These are phyloP conservation scores for Platycercus adscitus DNA, from an alignment of 2,113 vertebrate species.

Conservation along the genomic window DNA sequence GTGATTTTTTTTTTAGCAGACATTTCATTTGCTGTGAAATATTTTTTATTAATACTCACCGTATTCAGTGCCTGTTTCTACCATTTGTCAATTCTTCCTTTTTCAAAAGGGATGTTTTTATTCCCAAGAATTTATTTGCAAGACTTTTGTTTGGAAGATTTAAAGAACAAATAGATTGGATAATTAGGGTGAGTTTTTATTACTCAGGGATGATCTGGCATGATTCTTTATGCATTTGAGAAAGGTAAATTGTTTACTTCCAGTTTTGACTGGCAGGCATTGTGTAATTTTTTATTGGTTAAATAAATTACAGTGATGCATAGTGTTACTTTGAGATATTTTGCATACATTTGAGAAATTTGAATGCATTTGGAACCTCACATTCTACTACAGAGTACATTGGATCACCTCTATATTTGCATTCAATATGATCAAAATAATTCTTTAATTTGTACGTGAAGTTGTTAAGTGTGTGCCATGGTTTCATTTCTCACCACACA, in stretches of 20 bases:
- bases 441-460: background rate
- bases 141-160: background rate
- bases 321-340: background rate
- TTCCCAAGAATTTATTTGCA: background rate
- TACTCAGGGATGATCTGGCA: background rate
- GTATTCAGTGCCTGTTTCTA: background rate
- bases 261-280: background rate
- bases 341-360: background rate
- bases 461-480: background rate
- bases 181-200: background rate
- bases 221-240: background rate
- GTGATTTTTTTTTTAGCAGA: background rate
- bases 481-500: background rate
- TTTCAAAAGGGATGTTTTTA: background rate
- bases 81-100: background rate
- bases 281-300: background rate
- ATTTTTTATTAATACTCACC: background rate
- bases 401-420: background rate
- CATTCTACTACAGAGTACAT: background rate
- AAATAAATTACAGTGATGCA: background rate
- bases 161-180: background rate
- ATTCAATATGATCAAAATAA: background rate
- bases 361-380: background rate
- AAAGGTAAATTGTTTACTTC: background rate
- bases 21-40: background rate